A percentile compares a stretch with the other conserved stretches of the same genome.
Conservation (phyloP, 2,797 vertebrate genomes). For the Macropodus opercularis region DNA sequence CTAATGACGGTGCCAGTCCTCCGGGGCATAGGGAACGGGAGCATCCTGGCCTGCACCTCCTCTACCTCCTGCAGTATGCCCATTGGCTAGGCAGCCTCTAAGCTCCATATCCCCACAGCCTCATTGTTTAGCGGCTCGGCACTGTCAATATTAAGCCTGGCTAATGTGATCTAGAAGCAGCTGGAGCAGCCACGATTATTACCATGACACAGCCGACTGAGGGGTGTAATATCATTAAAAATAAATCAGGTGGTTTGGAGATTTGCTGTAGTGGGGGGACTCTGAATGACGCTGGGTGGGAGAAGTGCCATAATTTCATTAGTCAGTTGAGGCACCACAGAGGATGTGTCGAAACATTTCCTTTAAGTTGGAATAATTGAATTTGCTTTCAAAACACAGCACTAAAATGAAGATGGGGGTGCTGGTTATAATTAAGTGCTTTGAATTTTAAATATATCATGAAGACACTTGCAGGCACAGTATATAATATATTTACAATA, state of each 20-base stretch:
- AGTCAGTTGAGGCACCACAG: constrained; percentile 76
- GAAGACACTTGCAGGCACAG: constrained; percentile 14
- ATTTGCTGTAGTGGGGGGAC: constrained; percentile 78
- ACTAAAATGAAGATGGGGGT: constrained; percentile 52
- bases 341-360: constrained; percentile 82
- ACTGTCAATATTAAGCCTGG: constrained; percentile 87
- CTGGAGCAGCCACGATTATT: constrained; percentile 85
- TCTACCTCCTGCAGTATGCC: constrained; percentile 79
- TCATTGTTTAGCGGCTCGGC: constrained; percentile 81
- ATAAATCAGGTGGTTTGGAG: constrained; percentile 87
- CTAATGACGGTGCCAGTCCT: constrained; percentile 83
- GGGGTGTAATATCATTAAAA: constrained; percentile 88
- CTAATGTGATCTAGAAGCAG: constrained; percentile 88
- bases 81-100: constrained; percentile 79
- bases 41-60: constrained; percentile 78
- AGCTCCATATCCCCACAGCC: constrained; percentile 79
- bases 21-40: constrained; percentile 81
- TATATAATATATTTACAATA: constrained; percentile 21
- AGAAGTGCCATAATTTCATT: constrained; percentile 84
- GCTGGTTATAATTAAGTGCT: constrained; percentile 56
- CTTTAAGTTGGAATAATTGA: constrained; percentile 77
- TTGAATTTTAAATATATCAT: constrained; percentile 32
- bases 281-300: constrained; percentile 81
- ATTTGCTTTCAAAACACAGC: constrained; percentile 73
- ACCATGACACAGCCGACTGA: constrained; percentile 85